Evolutionary conservation across 2,797 vertebrate genomes (phyloP).

Genomic region (Gymnothorax javanicus): DNA sequence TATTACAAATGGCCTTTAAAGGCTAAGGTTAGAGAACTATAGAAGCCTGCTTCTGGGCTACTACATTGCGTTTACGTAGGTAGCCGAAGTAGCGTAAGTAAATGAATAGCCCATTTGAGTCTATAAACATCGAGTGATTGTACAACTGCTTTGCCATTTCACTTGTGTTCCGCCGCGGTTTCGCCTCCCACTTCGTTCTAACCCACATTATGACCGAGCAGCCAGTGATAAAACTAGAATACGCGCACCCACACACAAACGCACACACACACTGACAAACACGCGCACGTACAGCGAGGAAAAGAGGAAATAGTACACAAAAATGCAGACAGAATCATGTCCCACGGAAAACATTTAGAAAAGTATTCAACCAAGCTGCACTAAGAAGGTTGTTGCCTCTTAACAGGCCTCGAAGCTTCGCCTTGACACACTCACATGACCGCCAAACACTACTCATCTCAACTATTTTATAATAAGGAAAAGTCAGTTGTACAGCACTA

Average conservation of each 20-base stretch:
- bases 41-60: not conserved
- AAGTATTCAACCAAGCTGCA: conserved; percentile 64
- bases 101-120: not conserved
- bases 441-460: conserved; percentile 53
- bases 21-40: not conserved
- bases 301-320: conserved; percentile 34
- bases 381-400: conserved; percentile 61
- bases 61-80: not conserved
- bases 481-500: conserved; percentile 65
- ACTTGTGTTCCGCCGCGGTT: not conserved
- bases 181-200: not conserved
- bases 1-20: not conserved
- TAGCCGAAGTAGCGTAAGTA: not conserved
- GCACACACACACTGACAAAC: conserved; percentile 34
- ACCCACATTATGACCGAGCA: conserved; percentile 4
- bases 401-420: conserved; percentile 73
- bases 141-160: not conserved
- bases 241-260: conserved; percentile 25
- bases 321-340: conserved; percentile 57
- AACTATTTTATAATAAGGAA: conserved; percentile 59
- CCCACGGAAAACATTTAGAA: conserved; percentile 69
- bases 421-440: conserved; percentile 62
- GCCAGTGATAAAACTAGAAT: too few species aligned
- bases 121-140: not conserved
- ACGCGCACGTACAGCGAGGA: not conserved